Conservation (phyloP, 2,888 invertebrate species). For the Creontiades dilutus region DNA sequence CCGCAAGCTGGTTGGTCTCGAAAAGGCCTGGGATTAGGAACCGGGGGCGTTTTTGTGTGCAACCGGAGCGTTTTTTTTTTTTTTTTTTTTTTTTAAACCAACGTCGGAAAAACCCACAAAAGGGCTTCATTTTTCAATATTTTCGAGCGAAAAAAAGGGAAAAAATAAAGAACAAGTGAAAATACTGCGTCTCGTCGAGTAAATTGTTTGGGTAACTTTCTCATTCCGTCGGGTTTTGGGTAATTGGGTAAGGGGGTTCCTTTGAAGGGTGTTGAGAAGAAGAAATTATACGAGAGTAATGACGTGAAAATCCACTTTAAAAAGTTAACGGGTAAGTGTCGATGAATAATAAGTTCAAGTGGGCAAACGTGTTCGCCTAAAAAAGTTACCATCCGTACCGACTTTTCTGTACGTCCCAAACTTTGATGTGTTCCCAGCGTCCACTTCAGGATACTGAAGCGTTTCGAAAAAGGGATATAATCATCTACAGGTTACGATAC, state of each 20-base stretch:
- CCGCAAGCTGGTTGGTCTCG: not conserved
- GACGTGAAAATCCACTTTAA: too few species aligned
- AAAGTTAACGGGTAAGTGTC: too few species aligned
- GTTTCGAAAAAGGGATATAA: too few species aligned
- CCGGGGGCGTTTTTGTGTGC: not conserved
- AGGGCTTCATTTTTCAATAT: conserved; percentile 47
- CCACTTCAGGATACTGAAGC: too few species aligned
- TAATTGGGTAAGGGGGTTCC: not conserved
- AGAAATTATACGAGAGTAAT: too few species aligned
- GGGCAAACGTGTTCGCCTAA: too few species aligned
- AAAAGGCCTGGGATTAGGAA: not conserved
- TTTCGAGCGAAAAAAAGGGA: not conserved
- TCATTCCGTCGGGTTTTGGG: not conserved
- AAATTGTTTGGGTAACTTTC: conserved; percentile 16
- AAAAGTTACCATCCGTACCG: too few species aligned
- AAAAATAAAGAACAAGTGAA: not conserved
- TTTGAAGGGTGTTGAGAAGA: not conserved
- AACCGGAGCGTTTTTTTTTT: not conserved
- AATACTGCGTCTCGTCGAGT: not conserved
- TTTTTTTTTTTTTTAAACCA: not conserved
- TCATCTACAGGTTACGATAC: too few species aligned
- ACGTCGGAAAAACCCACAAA: not conserved
- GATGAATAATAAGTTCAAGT: too few species aligned
- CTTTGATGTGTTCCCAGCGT: too few species aligned
- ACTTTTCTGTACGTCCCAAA: too few species aligned